These are phyloP conservation scores for Harpalus rubripes DNA, from an alignment of 2,888 invertebrate genomes.

Conservation along the genomic window DNA sequence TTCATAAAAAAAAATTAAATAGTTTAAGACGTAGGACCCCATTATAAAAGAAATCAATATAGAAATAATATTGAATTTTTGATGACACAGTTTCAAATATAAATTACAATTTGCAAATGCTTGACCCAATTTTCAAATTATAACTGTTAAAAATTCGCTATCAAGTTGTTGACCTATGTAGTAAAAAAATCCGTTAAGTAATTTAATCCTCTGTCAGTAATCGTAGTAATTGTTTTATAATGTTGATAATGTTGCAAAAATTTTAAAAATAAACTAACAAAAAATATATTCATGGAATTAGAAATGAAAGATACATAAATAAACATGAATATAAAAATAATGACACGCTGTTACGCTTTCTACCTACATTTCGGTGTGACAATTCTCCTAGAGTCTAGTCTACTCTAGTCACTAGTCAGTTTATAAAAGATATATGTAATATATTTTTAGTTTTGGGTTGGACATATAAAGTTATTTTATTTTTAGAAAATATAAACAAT, in stretches of 20 bases:
- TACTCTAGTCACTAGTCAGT: too few relatives aligned
- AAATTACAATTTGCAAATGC: neutral
- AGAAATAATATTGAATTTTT: neutral
- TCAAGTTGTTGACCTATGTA: neutral
- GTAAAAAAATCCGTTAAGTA: neutral
- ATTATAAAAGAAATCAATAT: neutral
- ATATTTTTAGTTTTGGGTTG: too few relatives aligned
- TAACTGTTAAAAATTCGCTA: neutral
- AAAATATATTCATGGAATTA: neutral
- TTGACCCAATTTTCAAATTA: neutral
- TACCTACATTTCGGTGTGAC: neutral
- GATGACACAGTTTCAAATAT: neutral
- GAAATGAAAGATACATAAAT: neutral
- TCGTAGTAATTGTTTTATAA: conserved; percentile 18
- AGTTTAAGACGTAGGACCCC: too few relatives aligned
- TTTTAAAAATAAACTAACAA: neutral
- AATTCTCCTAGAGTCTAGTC: neutral
- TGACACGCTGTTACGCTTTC: neutral
- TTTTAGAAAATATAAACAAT: too few relatives aligned
- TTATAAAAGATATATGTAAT: too few relatives aligned
- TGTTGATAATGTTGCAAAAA: neutral
- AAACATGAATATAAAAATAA: neutral
- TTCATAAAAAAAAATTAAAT: too few relatives aligned
- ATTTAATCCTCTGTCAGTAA: neutral
- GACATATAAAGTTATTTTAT: too few relatives aligned